Evolutionary conservation across 2,113 vertebrate species (phyloP).

Genomic region (Semnornis frantzii): DNA sequence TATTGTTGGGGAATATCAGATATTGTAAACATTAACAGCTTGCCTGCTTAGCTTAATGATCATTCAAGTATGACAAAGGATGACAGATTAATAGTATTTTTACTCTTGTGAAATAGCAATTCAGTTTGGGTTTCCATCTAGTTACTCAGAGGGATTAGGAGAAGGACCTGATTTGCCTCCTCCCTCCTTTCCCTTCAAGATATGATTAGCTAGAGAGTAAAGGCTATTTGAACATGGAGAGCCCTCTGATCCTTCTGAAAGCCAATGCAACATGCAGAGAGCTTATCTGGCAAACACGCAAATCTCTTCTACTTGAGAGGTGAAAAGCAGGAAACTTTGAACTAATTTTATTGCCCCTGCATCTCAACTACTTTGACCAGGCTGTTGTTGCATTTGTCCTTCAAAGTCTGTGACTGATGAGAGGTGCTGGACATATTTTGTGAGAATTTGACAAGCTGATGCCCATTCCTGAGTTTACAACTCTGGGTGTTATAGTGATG

Average conservation of each 20-base stretch:
- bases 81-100: conserved; percentile 48
- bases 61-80: conserved; percentile 58
- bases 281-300: not conserved
- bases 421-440: conserved; percentile 3
- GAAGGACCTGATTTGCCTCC: not conserved
- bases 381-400: not conserved
- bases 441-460: conserved; percentile 42
- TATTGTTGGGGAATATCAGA: conserved; percentile 20
- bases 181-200: not conserved
- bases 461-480: not conserved
- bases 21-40: conserved; percentile 45
- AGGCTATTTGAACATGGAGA: not conserved
- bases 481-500: conserved; percentile 9
- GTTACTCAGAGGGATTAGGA: not conserved
- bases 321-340: not conserved
- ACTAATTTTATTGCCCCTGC: not conserved
- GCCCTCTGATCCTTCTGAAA: not conserved
- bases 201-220: not conserved
- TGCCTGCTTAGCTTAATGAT: conserved; percentile 58
- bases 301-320: not conserved
- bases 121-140: not conserved
- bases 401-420: conserved; percentile 30
- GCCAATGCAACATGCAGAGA: not conserved
- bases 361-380: not conserved
- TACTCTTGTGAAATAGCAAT: not conserved